Percentiles rank a stretch among this genome's conserved stretches.
These are phyloP conservation scores for Nomada fabriciana DNA, from an alignment of 2,888 invertebrate species.

Conservation along the genomic window DNA sequence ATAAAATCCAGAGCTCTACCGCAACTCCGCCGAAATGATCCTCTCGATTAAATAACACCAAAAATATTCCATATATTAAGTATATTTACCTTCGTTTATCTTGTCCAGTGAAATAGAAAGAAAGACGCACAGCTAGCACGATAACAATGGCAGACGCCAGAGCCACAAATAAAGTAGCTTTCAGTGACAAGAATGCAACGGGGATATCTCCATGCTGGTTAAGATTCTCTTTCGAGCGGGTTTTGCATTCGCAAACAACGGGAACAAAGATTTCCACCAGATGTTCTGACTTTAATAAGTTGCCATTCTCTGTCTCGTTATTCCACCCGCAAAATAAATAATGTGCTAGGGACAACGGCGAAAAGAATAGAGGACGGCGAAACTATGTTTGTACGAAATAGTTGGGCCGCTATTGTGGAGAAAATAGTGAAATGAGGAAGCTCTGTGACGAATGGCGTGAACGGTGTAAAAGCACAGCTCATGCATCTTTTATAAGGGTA, in stretches of 20 bases:
- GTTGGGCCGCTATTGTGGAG: conserved; percentile 1
- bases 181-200: background rate
- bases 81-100: background rate
- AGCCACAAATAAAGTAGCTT: background rate
- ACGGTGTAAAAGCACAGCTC: conserved; percentile 59
- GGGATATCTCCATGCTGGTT: background rate
- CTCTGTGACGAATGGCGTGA: conserved; percentile 50
- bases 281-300: conserved; percentile 28
- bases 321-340: conserved; percentile 13
- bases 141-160: background rate
- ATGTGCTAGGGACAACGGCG: background rate
- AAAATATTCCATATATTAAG: no score
- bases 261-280: background rate
- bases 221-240: background rate
- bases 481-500: conserved; percentile 73
- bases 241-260: background rate
- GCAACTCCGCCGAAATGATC: no score
- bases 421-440: conserved; percentile 60
- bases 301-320: conserved; percentile 24
- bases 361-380: background rate
- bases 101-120: background rate
- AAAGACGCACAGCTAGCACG: background rate
- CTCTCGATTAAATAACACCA: no score
- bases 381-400: conserved; percentile 13
- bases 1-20: background rate